A percentile compares a stretch with the other conserved stretches of the same genome.
Conservation (phyloP, 2,888 invertebrate species). For the Xanthostigma xanthostigma region DNA sequence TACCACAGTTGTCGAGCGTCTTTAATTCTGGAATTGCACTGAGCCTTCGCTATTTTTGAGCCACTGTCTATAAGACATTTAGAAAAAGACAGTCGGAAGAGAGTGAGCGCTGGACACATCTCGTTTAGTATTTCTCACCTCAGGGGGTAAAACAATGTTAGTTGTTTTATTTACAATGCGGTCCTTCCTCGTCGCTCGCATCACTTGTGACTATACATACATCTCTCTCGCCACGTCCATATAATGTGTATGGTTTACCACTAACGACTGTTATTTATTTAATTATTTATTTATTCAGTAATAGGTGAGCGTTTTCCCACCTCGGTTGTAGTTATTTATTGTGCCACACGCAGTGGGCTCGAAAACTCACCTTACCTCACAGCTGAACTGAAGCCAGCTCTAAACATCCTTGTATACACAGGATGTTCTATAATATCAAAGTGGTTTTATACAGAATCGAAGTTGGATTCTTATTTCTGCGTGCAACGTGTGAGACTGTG, state of each 20-base stretch:
- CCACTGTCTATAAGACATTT: too few species aligned
- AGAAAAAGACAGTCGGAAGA: too few species aligned
- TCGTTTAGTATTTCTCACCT: constrained; percentile 3
- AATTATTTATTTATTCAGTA: constrained; percentile 3
- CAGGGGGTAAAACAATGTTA: constrained; percentile 4
- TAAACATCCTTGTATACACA: too few species aligned
- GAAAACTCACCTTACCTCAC: too few species aligned
- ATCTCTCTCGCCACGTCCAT: neutral
- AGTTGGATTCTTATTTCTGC: too few species aligned
- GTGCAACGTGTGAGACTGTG: too few species aligned
- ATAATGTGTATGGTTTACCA: neutral
- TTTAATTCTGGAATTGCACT: too few species aligned
- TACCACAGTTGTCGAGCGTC: too few species aligned
- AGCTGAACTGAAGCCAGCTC: too few species aligned
- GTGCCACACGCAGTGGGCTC: neutral
- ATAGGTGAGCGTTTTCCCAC: constrained; percentile 2
- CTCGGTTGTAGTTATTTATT: constrained; percentile 1
- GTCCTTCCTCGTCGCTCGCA: neutral
- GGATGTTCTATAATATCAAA: too few species aligned
- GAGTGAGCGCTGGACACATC: neutral
- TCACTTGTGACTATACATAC: neutral
- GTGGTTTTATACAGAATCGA: too few species aligned
- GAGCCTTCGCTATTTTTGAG: too few species aligned
- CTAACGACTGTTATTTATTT: constrained; percentile 2
- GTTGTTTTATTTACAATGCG: constrained; percentile 2